Percentiles rank a stretch among this genome's conserved stretches.
phyloP scores from a whole-genome alignment of 1,140 invertebrate species.

The Drosophila neocordata region DNA sequence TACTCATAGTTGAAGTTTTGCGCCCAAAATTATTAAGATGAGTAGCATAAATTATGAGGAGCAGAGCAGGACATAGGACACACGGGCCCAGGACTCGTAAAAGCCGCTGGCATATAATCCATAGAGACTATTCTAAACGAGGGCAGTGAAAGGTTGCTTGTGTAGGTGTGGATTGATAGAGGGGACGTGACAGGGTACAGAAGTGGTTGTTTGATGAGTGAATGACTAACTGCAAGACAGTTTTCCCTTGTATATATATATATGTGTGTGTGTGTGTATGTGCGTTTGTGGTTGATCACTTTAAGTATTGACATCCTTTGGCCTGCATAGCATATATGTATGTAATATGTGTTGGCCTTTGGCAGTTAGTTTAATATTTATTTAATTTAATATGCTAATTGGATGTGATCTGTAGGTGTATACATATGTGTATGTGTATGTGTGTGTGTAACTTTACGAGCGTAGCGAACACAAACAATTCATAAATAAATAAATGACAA shows the following conservation, averaged over 20 bases:
- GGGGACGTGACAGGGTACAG: not conserved
- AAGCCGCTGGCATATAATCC: slow-evolving; percentile 71
- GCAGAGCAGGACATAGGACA: slow-evolving; percentile 23
- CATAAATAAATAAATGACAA: slow-evolving; percentile 76
- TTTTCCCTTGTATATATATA: slow-evolving; percentile 22
- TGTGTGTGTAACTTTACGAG: slow-evolving; percentile 63
- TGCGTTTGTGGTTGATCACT: slow-evolving; percentile 59
- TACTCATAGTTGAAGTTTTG: slow-evolving; percentile 67
- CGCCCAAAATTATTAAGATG: slow-evolving; percentile 80
- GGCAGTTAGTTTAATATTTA: slow-evolving; percentile 82
- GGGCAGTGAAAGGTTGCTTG: not conserved
- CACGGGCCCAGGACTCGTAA: slow-evolving; percentile 56
- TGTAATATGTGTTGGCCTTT: slow-evolving; percentile 34
- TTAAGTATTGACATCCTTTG: slow-evolving; percentile 72
- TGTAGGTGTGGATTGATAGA: slow-evolving; percentile 19
- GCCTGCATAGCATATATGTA: slow-evolving; percentile 58
- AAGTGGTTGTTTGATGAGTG: slow-evolving; percentile 63
- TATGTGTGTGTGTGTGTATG: slow-evolving; percentile 18
- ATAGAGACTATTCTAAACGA: slow-evolving; percentile 42
- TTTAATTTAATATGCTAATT: slow-evolving; percentile 82
- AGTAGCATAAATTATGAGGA: slow-evolving; percentile 79
- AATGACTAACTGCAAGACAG: slow-evolving; percentile 79
- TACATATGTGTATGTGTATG: slow-evolving; percentile 30
- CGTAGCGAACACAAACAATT: slow-evolving; percentile 53
- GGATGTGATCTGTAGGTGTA: slow-evolving; percentile 69